These are phyloP conservation scores for Spea hammondii DNA, from an alignment of 2,797 vertebrate species.

Conservation along the genomic window DNA sequence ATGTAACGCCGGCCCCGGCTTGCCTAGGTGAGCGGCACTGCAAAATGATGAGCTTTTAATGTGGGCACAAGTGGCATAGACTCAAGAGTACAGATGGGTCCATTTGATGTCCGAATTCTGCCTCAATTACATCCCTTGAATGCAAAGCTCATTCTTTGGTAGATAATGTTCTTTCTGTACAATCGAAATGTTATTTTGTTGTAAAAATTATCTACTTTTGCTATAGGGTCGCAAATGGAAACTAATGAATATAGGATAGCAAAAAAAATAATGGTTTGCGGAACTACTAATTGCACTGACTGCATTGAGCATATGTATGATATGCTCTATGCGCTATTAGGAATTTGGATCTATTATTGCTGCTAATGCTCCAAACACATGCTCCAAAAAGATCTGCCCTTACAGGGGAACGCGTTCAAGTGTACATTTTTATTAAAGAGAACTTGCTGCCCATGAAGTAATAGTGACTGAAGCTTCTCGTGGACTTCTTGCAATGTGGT, in stretches of 20 bases:
- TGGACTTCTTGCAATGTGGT: no score
- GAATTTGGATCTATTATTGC: neutral
- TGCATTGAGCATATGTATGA: slow-evolving; percentile 17
- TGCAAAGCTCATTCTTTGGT: slow-evolving; percentile 26
- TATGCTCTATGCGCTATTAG: slow-evolving; percentile 10
- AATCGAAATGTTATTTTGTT: slow-evolving; percentile 35
- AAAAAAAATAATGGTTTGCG: slow-evolving; percentile 22
- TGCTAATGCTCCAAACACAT: neutral
- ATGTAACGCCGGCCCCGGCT: slow-evolving; percentile 24
- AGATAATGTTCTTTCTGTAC: slow-evolving; percentile 42
- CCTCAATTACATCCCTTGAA: slow-evolving; percentile 43
- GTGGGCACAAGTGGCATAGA: slow-evolving; percentile 4
- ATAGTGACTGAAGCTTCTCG: no score
- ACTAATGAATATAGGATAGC: slow-evolving; percentile 35
- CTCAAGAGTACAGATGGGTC: slow-evolving; percentile 43
- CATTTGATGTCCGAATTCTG: slow-evolving; percentile 37
- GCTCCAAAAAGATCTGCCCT: neutral
- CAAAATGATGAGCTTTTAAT: slow-evolving; percentile 12
- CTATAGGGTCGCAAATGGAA: slow-evolving; percentile 36
- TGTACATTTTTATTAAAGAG: no score
- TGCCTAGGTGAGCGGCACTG: slow-evolving; percentile 17
- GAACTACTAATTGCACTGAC: slow-evolving; percentile 10
- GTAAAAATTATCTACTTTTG: slow-evolving; percentile 32
- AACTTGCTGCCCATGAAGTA: no score
- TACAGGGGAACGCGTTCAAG: no score